Base-by-base conservation (phyloP, 2,888 invertebrate genomes). In the Galerucella nymphaeae region DNA sequence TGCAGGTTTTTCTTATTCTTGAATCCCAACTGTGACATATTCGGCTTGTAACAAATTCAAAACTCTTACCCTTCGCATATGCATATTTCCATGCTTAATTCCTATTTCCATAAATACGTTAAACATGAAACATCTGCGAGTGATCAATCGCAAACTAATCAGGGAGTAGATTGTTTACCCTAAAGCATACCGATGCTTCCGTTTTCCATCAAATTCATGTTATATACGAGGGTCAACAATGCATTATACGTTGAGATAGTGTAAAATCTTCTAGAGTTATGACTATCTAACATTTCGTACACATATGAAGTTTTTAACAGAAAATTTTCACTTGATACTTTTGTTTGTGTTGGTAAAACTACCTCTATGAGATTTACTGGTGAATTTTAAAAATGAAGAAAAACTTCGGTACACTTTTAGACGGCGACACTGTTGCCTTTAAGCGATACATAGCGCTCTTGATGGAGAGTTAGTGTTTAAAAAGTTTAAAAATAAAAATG, bases 131-230 rank as follows among this genome's bases (percentile, higher is more conserved):
- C 53, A 53, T 18, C 18, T 53, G 53, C 53, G 16, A 53, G 10
- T 53, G 53, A 53, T 53, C 53, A 53, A 53, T 53, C 53, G 18
- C 53, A 53, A 53, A 53, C 53, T 53, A 53, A 53, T 53, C 53
- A 53, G 18, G 16, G 18, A n/a, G 53, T 53, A 9, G 53, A 53
- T 53, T 53, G 53, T 53, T 53, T 53, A 53, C 53, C 53, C 53
- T 53, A 18, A 8, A 53, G 53, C 53, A 53, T 18, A 53, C 18
- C 53, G 48, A 6, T 48, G n/a, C 48, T 48, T 48, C 53, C 53
- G 53, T 53, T 53, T 18, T 53, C 16, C 48, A 53, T 53, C 53
- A 11, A 53, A 53, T 53, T 53, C 18, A 16, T 11, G 18, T 16
- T 18, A 18, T 10, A 53, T 53, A 53, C 53, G 53, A 53, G 53